A percentile compares a stretch with the other conserved stretches of the same genome.
phyloP scores from a whole-genome alignment of 2,888 invertebrate genomes.

The Theodoxus fluviatilis region DNA sequence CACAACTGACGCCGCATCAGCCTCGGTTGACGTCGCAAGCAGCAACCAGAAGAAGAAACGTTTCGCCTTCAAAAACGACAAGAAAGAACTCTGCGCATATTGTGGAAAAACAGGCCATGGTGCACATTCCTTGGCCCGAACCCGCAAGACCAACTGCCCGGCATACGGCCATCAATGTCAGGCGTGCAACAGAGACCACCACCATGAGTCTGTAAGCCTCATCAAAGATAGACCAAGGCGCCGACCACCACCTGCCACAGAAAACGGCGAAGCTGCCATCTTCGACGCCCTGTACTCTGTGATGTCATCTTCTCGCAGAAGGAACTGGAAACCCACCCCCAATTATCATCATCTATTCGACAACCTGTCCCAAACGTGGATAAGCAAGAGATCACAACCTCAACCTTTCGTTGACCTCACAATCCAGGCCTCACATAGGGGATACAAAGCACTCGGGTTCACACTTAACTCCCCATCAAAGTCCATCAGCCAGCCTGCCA shows the following conservation, averaged over 20 bases:
- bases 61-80: neutral
- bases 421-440: slow-evolving; percentile 25
- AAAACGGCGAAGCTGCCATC: neutral
- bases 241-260: neutral
- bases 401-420: slow-evolving; percentile 34
- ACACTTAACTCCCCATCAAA: slow-evolving; percentile 10
- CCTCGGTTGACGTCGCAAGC: neutral
- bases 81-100: slow-evolving; percentile 28
- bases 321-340: slow-evolving; percentile 9
- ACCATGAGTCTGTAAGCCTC: slow-evolving; percentile 35
- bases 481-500: slow-evolving; percentile 27
- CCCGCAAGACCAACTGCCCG: slow-evolving; percentile 33
- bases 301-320: neutral
- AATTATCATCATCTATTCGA: slow-evolving; percentile 41
- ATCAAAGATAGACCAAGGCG: slow-evolving; percentile 27
- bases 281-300: slow-evolving; percentile 17
- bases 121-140: slow-evolving; percentile 22
- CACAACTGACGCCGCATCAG: neutral
- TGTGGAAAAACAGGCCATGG: slow-evolving; percentile 42
- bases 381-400: slow-evolving; percentile 30
- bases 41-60: slow-evolving; percentile 11
- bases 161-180: slow-evolving; percentile 37
- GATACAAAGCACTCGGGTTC: slow-evolving; percentile 36
- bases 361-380: slow-evolving; percentile 33
- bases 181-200: slow-evolving; percentile 32